These are phyloP conservation scores for Tragelaphus buxtoni DNA, from an alignment of 2,113 vertebrate genomes.

Conservation along the genomic window DNA sequence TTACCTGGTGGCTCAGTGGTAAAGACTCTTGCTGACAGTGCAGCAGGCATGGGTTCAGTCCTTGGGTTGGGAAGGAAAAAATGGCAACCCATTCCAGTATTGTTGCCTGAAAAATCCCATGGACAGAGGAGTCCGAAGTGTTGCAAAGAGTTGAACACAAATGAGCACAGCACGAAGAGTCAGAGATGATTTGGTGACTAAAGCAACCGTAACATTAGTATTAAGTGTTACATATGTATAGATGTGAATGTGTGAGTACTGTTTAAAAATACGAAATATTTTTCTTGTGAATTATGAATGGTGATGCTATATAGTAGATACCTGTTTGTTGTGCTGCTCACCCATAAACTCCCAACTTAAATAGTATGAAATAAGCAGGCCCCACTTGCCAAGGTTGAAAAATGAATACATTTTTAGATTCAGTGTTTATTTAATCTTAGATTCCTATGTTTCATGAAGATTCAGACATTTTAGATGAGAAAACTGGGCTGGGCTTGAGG, in stretches of 20 bases:
- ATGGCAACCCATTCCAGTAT: neutral
- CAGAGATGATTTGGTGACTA: neutral
- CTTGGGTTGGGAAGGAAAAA: neutral
- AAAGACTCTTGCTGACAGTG: neutral
- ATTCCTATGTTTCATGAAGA: neutral
- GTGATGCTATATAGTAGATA: neutral
- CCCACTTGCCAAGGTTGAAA: neutral
- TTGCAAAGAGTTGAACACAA: neutral
- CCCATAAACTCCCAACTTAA: neutral
- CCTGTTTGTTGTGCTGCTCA: neutral
- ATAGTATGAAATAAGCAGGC: neutral
- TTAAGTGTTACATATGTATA: neutral
- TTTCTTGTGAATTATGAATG: neutral
- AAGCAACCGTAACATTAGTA: neutral
- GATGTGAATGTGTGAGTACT: neutral
- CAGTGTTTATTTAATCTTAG: neutral
- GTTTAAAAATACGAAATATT: neutral
- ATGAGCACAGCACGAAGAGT: neutral
- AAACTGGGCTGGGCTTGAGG: neutral
- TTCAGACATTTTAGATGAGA: slow-evolving; percentile 23
- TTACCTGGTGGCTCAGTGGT: neutral
- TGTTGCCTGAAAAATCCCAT: neutral
- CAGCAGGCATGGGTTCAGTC: neutral
- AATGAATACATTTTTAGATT: neutral
- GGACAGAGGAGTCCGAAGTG: neutral